Evolutionary conservation across 1,140 invertebrate genomes (phyloP).

Genomic region (Orchestia grillus): DNA sequence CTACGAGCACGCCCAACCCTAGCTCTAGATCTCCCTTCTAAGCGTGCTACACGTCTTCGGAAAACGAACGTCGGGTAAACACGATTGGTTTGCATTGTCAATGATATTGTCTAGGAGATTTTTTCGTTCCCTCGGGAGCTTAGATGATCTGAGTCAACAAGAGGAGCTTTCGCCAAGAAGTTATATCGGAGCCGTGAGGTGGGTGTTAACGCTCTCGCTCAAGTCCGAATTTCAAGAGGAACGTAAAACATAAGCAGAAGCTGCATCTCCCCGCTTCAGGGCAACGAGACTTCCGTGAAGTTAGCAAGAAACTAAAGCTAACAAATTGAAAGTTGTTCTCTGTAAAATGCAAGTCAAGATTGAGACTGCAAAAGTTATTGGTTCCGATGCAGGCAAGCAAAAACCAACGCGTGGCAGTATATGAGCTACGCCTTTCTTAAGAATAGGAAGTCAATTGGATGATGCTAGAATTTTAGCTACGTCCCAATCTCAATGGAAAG

Average conservation of each 20-base stretch:
- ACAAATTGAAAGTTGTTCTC: background rate
- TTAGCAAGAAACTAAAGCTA: background rate
- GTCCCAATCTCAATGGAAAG: background rate
- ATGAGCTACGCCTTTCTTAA: background rate
- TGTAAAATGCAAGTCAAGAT: background rate
- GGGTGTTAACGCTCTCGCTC: background rate
- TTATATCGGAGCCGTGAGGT: background rate
- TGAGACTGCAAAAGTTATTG: background rate
- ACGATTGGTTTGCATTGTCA: constrained; percentile 46
- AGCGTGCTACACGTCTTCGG: constrained; percentile 26
- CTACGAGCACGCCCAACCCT: background rate
- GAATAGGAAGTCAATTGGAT: background rate
- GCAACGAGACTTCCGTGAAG: background rate
- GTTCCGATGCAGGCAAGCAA: background rate
- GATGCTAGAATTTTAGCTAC: background rate
- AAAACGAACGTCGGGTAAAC: constrained; percentile 14
- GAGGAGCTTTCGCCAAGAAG: background rate
- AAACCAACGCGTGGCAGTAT: background rate
- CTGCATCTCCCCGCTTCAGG: background rate
- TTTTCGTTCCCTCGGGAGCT: constrained; percentile 14
- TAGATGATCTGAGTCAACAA: constrained; percentile 18
- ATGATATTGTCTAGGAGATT: constrained; percentile 40
- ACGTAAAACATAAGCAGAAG: background rate
- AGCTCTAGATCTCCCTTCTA: background rate
- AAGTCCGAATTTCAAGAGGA: background rate